Evolutionary conservation across 2,797 vertebrate species (phyloP), one percentile per base, ranked within the genome.

Genomic region (Cyclura pinguis): DNA sequence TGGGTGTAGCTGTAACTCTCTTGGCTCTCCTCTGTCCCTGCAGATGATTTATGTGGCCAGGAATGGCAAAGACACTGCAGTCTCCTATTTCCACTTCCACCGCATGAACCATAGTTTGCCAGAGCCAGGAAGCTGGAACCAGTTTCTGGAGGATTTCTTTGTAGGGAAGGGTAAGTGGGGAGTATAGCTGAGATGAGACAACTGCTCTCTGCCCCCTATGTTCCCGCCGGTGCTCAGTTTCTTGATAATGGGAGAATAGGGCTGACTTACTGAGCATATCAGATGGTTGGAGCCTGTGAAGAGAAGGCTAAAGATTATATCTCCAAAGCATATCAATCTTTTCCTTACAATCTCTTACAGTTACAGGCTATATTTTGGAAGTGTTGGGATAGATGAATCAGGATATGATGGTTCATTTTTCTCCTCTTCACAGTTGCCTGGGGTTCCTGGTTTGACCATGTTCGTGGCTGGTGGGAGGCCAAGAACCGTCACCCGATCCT

Each of bases 1-100:
- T 35, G 35, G n/a, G n/a, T 59, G 55, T 35, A 6, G 6, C 22
- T 62, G 62, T 29, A 12, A 69, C 29, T 29, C 14, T 67, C 10
- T 32, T 38, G 47, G 32, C 24, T 80, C 42, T 62, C 27, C 22
- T 7, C 52, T n/a, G 22, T 78, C 29, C 29, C 6, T 62, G 16
- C n/a, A 94, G 94, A 73, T 92, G 16, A 94, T 94, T 52, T 95
- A 93, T 8, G 14, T 95, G 22, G 91, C 90, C 35, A 92, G 92
- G 5, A 96, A 96, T 72, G 62, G 85, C 16, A 94, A 96, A 74
- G 94, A 93, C 64, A 94, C 55, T 22, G 78, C 64, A 0, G 86
- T 94, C 27, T 95, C 94, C 18, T 95, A 93, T 62, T 96, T 90
- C 6, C 55, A 92, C 74, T 96, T 96, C 80, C 93, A 94, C 38